phyloP scores from a whole-genome alignment of 2,888 invertebrate genomes.

The Amphipyra tragopoginis region DNA sequence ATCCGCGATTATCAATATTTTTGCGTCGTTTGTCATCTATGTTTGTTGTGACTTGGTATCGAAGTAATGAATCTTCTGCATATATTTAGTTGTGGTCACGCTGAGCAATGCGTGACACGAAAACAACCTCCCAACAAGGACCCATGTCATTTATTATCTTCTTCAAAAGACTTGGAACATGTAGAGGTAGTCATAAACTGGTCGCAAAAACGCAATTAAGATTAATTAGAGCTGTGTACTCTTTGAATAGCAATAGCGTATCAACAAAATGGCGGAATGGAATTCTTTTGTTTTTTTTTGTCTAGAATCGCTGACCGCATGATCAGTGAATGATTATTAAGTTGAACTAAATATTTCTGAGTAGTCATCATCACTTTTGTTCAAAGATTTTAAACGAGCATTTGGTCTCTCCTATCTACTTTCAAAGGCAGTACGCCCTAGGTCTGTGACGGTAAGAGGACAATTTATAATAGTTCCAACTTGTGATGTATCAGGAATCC shows the following conservation, averaged over 20 bases:
- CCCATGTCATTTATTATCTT: constrained; percentile 47
- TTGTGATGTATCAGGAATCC: too few species aligned
- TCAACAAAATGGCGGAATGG: constrained; percentile 38
- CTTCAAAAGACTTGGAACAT: constrained; percentile 16
- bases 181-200: constrained; percentile 54
- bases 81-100: constrained; percentile 32
- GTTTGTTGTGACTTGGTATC: too few species aligned
- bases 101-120: constrained; percentile 73
- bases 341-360: constrained; percentile 6
- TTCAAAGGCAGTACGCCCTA: too few species aligned
- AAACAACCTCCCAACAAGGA: constrained; percentile 57
- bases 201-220: constrained; percentile 73
- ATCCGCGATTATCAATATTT: too few species aligned
- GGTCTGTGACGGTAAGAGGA: too few species aligned
- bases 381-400: background rate
- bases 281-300: constrained; percentile 34
- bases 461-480: too few species aligned
- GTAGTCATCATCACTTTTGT: background rate
- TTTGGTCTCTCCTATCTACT: background rate
- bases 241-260: constrained; percentile 53
- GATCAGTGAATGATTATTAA: constrained; percentile 19
- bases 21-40: too few species aligned
- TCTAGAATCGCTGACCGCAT: background rate
- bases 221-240: constrained; percentile 68
- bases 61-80: constrained; percentile 17